These are phyloP conservation scores for Paelopatides confundens DNA, from an alignment of 53 echinoderm and acorn worm genomes.

Conservation along the genomic window DNA sequence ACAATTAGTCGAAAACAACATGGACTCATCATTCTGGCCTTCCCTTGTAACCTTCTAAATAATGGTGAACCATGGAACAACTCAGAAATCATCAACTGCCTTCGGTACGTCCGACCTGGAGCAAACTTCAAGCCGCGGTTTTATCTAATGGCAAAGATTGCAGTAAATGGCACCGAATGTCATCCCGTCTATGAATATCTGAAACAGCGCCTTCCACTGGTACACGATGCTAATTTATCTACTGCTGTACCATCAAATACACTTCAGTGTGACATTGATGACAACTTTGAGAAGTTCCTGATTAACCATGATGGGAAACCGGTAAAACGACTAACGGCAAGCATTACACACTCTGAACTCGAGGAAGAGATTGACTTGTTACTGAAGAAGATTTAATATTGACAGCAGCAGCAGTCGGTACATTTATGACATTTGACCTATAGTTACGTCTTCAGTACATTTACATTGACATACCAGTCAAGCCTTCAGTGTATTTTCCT, in stretches of 20 bases:
- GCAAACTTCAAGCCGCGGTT: conserved; percentile 67
- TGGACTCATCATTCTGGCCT: conserved; percentile 68
- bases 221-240: conserved; percentile 27
- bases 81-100: conserved; percentile 67
- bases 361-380: conserved; percentile 6
- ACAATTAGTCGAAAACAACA: conserved; percentile 44
- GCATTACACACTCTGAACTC: not conserved
- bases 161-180: conserved; percentile 57
- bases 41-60: conserved; percentile 73
- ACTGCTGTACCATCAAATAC: not conserved
- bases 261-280: conserved; percentile 51
- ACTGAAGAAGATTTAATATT: not conserved
- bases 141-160: conserved; percentile 69
- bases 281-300: conserved; percentile 84
- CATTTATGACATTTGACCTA: too few species aligned
- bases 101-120: conserved; percentile 71
- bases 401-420: too few species aligned
- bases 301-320: conserved; percentile 65
- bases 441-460: too few species aligned
- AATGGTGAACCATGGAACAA: conserved; percentile 64
- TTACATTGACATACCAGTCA: too few species aligned
- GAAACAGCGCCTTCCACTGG: conserved; percentile 62
- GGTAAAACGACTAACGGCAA: conserved; percentile 44
- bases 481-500: too few species aligned
- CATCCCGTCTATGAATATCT: conserved; percentile 77